A percentile compares a stretch with the other conserved stretches of the same genome.
Evolutionary conservation across 2,797 vertebrate species (phyloP).

Genomic region (Limosa lapponica): DNA sequence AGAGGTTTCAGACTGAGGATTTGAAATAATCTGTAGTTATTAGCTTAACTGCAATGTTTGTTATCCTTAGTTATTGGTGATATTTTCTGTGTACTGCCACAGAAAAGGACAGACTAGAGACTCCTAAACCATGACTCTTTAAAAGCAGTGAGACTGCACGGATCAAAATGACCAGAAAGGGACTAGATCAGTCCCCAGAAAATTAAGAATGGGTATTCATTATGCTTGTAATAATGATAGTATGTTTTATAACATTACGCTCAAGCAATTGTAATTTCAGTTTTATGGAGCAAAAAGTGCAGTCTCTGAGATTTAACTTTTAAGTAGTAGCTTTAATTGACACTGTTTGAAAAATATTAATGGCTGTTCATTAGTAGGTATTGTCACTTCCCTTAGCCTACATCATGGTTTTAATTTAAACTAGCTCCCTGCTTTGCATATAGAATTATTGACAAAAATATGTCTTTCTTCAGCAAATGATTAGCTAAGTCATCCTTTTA

Average conservation of each 20-base stretch:
- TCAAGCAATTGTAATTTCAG: background rate
- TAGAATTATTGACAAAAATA: constrained; percentile 32
- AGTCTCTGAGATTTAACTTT: constrained; percentile 21
- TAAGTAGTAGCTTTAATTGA: constrained; percentile 23
- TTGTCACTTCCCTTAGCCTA: background rate
- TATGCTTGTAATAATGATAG: background rate
- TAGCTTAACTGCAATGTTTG: background rate
- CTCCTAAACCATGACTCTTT: background rate
- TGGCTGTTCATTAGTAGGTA: background rate
- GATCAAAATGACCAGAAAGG: background rate
- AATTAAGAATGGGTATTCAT: background rate
- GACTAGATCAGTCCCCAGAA: background rate
- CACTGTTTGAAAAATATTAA: constrained; percentile 20
- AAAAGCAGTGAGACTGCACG: background rate
- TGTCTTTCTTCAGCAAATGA: constrained; percentile 36
- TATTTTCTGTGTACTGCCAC: background rate
- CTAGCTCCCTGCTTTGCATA: background rate
- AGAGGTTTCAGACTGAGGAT: background rate
- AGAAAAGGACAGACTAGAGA: background rate
- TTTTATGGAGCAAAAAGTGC: background rate
- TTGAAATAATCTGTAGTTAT: background rate
- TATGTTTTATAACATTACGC: background rate
- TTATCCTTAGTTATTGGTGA: background rate
- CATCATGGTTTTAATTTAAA: constrained; percentile 14
- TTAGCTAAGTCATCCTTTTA: constrained; percentile 60